Evolutionary conservation across 2,797 vertebrate species (phyloP).

Genomic region (Hemibagrus guttatus): DNA sequence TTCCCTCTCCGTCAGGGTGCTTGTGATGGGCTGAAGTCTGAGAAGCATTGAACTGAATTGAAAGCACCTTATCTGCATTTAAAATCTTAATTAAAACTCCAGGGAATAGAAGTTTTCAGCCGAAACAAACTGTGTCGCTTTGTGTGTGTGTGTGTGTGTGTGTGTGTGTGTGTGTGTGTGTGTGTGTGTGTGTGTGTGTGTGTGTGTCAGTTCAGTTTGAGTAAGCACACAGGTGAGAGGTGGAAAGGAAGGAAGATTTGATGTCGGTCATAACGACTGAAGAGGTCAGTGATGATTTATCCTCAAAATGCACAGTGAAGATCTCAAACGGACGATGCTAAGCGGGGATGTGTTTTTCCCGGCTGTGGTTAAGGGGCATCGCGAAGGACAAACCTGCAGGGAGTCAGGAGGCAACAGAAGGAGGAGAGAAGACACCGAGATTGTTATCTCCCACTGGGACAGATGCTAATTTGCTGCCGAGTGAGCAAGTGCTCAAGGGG

Average conservation of each 20-base stretch:
- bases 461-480: conserved; percentile 30
- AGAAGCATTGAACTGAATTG: background rate
- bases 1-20: background rate
- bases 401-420: background rate
- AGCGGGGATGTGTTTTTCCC: background rate
- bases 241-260: too few relatives aligned
- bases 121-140: background rate
- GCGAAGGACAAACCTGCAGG: conserved; percentile 20
- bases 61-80: conserved; percentile 13
- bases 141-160: background rate
- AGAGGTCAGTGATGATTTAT: background rate
- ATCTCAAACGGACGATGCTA: background rate
- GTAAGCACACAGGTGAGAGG: background rate
- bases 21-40: background rate
- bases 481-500: conserved; percentile 13
- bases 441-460: conserved; percentile 5
- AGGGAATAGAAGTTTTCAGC: background rate
- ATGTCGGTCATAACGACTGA: background rate
- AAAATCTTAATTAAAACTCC: conserved; percentile 20
- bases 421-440: background rate
- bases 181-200: background rate
- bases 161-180: background rate
- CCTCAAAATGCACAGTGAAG: background rate
- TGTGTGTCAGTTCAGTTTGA: background rate
- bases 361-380: background rate